Conservation (phyloP, 2,113 vertebrate species). For the Misgurnus mizolepis region DNA sequence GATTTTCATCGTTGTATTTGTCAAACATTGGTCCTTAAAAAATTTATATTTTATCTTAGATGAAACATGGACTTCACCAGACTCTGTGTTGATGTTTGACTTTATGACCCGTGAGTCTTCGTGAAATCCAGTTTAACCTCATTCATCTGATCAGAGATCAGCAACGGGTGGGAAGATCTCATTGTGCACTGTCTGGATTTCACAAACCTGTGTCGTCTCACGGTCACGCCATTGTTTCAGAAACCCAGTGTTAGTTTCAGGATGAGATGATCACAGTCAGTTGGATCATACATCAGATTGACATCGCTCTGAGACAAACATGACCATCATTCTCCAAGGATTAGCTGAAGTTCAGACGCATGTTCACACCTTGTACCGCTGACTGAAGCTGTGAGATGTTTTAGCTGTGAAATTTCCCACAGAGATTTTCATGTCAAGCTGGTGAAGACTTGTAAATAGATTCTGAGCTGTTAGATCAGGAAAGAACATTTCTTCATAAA, state of each 20-base stretch:
- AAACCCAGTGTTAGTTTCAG: neutral
- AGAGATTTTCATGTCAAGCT: neutral
- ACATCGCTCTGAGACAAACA: neutral
- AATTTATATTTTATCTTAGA: too few species aligned
- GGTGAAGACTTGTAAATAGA: neutral
- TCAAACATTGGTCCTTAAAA: too few species aligned
- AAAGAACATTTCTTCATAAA: too few species aligned
- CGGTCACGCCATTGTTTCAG: neutral
- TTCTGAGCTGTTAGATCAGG: too few species aligned
- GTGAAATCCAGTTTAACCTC: neutral
- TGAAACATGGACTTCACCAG: neutral
- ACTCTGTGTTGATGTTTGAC: too few species aligned
- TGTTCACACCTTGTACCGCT: neutral
- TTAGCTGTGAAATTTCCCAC: neutral
- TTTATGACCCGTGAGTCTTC: neutral
- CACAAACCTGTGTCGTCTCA: neutral
- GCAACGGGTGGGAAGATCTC: neutral
- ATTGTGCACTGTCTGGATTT: conserved; percentile 6
- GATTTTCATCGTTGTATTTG: too few species aligned
- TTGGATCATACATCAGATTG: neutral
- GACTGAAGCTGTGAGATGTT: conserved; percentile 21
- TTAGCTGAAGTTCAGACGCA: neutral
- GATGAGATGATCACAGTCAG: neutral
- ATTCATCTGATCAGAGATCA: neutral
- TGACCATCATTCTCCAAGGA: neutral